Evolutionary conservation across 2,113 vertebrate species (phyloP), one percentile per base, ranked within the genome.

Genomic region (Irena cyanogastra): DNA sequence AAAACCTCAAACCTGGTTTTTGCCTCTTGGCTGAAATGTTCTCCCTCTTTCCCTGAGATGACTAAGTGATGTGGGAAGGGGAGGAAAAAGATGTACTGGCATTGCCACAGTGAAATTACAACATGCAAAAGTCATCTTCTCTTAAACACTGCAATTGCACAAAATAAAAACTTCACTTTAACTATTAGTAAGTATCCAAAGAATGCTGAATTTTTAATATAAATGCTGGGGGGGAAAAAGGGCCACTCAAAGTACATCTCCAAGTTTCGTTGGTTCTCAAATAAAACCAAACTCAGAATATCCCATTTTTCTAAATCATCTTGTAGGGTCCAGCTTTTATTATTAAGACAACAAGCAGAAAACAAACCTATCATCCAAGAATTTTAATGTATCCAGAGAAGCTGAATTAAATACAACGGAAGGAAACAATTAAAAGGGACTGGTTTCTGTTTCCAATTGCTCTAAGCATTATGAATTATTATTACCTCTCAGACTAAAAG

Each of bases 351-450:
- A 87, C 60, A 87, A 92, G 68, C 33, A 94, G 85, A 96, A 94
- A 92, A 83, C 85, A 94, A 95, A 82, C 74, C 80, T 77, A 92
- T 96, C 90, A 96, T 78, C 80, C 86, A 90, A 92, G 93, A 92
- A 94, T 89, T 57, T 95, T 90, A 92, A 95, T 83, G 86, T 45
- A 96, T 35, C 80, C 96, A 90, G 88, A 95, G 80, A 89, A 92
- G 86, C 86, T 74, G 90, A 90, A 89, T 95, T 94, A 95, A 96
- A 96, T 87, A 93, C 92, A 96, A 93, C 60, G 94, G 94, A 96
- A 97, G 97, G 96, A 97, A 97, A 96, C 95, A 96, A 97, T 97
- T 97, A 96, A 96, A 94, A 94, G 93, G 72, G 68, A 80, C 78
- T 89, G 91, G 90, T 83, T 92, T 96, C 88, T 96, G 92, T 83